phyloP scores from a whole-genome alignment of 2,797 vertebrate species.

The Diglossa cyanea region DNA sequence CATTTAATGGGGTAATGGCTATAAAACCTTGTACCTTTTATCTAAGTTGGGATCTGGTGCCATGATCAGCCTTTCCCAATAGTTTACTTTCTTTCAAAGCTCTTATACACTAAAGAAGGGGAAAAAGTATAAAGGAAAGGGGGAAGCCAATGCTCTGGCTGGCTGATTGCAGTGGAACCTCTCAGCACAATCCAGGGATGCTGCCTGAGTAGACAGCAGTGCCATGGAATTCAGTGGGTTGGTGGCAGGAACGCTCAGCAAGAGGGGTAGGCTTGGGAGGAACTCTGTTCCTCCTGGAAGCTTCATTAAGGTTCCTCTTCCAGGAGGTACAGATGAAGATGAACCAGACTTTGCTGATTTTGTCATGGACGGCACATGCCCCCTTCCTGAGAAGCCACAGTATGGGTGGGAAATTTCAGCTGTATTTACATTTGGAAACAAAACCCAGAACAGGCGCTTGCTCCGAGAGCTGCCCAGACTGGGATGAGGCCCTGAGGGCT shows the following conservation, averaged over 20 bases:
- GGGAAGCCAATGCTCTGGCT: not conserved
- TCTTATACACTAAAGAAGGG: not conserved
- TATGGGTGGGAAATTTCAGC: not conserved
- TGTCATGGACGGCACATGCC: too few species aligned
- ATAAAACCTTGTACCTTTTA: not conserved
- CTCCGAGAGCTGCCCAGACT: rapidly evolving
- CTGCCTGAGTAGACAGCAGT: rapidly evolving
- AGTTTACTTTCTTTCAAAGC: not conserved
- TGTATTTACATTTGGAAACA: not conserved
- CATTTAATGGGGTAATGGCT: not conserved
- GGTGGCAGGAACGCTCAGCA: rapidly evolving
- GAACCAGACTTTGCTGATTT: not conserved
- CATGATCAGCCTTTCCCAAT: not conserved
- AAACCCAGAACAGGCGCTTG: not conserved
- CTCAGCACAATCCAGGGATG: not conserved
- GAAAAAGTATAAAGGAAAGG: not conserved
- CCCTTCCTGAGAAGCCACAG: not conserved
- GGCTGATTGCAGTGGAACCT: not conserved
- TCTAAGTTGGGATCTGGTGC: not conserved
- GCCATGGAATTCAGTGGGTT: not conserved
- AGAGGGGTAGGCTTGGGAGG: not conserved
- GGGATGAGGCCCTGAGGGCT: not conserved
- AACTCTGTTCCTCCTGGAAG: not conserved
- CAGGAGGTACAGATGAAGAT: rapidly evolving
- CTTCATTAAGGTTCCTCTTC: not conserved